A percentile compares a stretch with the other conserved stretches of the same genome.
Evolutionary conservation across 2,888 invertebrate genomes (phyloP).

Genomic region (Troilus luridus): DNA sequence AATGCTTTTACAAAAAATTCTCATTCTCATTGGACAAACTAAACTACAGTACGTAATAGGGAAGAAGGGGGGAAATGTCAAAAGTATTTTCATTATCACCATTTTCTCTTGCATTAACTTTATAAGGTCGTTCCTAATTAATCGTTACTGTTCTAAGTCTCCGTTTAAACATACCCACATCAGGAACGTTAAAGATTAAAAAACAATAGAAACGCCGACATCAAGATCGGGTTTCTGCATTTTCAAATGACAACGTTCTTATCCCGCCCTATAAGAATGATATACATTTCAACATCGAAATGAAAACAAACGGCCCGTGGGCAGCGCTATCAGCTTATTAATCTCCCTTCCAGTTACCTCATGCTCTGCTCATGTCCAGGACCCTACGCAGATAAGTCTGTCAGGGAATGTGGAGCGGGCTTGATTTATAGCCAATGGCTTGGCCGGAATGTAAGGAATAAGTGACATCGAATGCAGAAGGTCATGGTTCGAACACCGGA

Average conservation of each 20-base stretch:
- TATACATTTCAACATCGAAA: constrained; percentile 21
- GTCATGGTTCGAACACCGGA: constrained; percentile 26
- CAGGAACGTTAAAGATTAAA: neutral
- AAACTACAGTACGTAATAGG: neutral
- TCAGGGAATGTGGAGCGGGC: constrained; percentile 7
- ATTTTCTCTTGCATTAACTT: neutral
- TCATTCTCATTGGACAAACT: neutral
- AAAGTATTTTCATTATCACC: neutral
- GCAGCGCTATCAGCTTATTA: constrained; percentile 1
- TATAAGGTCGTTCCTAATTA: neutral
- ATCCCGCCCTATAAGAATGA: neutral
- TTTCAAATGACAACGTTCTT: neutral
- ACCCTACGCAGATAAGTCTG: neutral
- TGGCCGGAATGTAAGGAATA: constrained; percentile 24
- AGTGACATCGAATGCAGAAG: constrained; percentile 30
- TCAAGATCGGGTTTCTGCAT: neutral
- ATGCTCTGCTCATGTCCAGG: constrained; percentile 15
- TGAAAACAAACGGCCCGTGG: neutral
- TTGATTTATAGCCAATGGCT: constrained; percentile 1
- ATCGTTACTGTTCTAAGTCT: neutral
- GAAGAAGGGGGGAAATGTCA: neutral
- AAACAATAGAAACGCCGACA: neutral
- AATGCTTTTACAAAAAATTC: no score
- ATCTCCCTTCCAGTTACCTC: neutral
- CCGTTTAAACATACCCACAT: neutral